Base-by-base conservation (phyloP, 2,797 vertebrate species). In the Falco novaeseelandiae region DNA sequence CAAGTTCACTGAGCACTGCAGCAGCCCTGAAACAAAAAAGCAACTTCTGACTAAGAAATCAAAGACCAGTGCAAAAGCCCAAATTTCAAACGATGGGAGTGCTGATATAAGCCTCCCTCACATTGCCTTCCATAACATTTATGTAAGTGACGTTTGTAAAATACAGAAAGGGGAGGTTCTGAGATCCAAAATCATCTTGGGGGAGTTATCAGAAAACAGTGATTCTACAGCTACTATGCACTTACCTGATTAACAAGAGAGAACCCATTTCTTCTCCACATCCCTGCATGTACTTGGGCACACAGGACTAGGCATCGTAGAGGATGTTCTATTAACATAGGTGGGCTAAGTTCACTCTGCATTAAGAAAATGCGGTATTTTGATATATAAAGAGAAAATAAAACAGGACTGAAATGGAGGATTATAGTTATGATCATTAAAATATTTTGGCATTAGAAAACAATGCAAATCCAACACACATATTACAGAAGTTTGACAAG, bases 201-300 rank as follows among this genome's bases (percentile, higher is more conserved):
- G 9, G 29, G n/a, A 63, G 25, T 51, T 69, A 72, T 2, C 23
- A 62, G 27, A 27, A 76, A 70, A 16, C 21, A 76, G 51, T 7
- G 7, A 79, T 69, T 83, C 65, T 59, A 51, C 42, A 84, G 73
- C 14, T 79, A 69, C 72, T 71, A 13, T 6, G 54, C 38, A 92
- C 97, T 97, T 96, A 99, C 99, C 98, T 99, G 99, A 97, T 99
- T 99, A 91, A 99, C 99, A 70, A 99, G 98, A 14, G 99, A 99
- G 93, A 99, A 99, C 12, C 99, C 99, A 55, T 99, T 99, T 97
- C 99, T 99, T 94, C 99, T 99, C 99, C 99, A 99, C 99, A 99
- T 99, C 81, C 99, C 99, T 98, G 99, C 99, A 96, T 99, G 99
- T 90, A 99, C 99, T 98, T 99, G 99, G 57, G 99, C 99, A 98